A percentile compares a stretch with the other conserved stretches of the same genome.
Evolutionary conservation across 2,888 invertebrate genomes (phyloP).

Genomic region (Galeruca laticollis): DNA sequence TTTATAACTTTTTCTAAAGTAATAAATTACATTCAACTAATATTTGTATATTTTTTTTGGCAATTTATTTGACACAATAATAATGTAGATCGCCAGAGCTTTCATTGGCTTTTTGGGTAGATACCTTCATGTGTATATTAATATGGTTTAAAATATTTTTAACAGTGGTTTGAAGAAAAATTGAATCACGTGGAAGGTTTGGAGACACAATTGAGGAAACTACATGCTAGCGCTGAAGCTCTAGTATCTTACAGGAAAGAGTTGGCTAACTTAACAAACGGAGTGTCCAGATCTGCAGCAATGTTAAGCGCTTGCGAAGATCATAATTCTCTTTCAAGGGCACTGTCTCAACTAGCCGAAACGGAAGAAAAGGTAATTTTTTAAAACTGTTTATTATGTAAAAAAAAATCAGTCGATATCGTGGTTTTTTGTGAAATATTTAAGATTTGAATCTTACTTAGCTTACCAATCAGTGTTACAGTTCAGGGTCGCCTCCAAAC

Average conservation of each 20-base stretch:
- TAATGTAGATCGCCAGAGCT: no score
- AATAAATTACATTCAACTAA: no score
- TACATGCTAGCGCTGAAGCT: constrained; percentile 88
- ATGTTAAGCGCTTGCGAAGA: constrained; percentile 94
- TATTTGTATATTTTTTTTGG: no score
- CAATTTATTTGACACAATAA: no score
- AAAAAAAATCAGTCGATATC: no score
- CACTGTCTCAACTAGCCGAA: constrained; percentile 90
- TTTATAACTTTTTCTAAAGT: no score
- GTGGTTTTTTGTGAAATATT: no score
- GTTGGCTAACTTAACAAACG: constrained; percentile 81
- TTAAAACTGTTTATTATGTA: no score
- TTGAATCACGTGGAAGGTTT: constrained; percentile 90
- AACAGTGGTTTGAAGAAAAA: constrained; percentile 98
- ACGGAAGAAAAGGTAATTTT: constrained; percentile 78
- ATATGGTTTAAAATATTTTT: constrained; percentile 8
- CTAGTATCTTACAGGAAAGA: constrained; percentile 90
- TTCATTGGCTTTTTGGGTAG: no score
- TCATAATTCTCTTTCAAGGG: constrained; percentile 90
- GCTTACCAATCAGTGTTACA: no score
- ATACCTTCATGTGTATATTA: not conserved
- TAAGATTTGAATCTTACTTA: no score
- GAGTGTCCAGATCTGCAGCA: constrained; percentile 88
- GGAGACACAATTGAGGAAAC: constrained; percentile 87
- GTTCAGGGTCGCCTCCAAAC: no score